Percentiles rank a stretch among this genome's conserved stretches.
phyloP scores from a whole-genome alignment of 2,113 vertebrate species.

The Eleginops maclovinus region DNA sequence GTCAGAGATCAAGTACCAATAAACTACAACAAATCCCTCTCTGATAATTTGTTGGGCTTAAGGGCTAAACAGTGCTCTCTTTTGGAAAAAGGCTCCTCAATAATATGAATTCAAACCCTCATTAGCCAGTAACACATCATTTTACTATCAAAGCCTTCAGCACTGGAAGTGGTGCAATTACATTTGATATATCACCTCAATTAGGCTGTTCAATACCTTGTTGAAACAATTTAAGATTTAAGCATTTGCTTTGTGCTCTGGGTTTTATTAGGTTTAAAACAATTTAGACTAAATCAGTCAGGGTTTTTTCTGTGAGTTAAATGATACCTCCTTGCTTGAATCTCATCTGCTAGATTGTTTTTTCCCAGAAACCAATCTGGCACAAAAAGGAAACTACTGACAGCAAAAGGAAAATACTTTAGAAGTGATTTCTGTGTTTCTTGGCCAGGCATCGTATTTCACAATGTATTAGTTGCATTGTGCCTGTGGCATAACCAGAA shows the following conservation, averaged over 20 bases:
- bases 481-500: constrained; percentile 51
- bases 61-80: constrained; percentile 22
- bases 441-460: constrained; percentile 31
- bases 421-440: constrained; percentile 30
- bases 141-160: constrained; percentile 66
- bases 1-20: constrained; percentile 23
- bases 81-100: constrained; percentile 16
- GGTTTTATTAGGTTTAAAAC: constrained; percentile 67
- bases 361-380: constrained; percentile 26
- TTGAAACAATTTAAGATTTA: constrained; percentile 73
- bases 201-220: constrained; percentile 71
- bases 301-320: constrained; percentile 41
- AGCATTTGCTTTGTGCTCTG: constrained; percentile 61
- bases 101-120: constrained; percentile 54
- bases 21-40: constrained; percentile 27
- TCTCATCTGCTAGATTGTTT: constrained; percentile 62
- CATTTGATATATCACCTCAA: constrained; percentile 72
- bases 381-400: constrained; percentile 23
- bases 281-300: constrained; percentile 60
- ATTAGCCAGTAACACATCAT: constrained; percentile 67
- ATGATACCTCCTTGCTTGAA: constrained; percentile 39
- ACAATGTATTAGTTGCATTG: constrained; percentile 44
- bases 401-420: constrained; percentile 41
- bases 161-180: constrained; percentile 63
- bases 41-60: constrained; percentile 18